Percentiles rank a stretch among this genome's conserved stretches.
Conservation (phyloP, 2,113 vertebrate genomes). For the Upupa epops region DNA sequence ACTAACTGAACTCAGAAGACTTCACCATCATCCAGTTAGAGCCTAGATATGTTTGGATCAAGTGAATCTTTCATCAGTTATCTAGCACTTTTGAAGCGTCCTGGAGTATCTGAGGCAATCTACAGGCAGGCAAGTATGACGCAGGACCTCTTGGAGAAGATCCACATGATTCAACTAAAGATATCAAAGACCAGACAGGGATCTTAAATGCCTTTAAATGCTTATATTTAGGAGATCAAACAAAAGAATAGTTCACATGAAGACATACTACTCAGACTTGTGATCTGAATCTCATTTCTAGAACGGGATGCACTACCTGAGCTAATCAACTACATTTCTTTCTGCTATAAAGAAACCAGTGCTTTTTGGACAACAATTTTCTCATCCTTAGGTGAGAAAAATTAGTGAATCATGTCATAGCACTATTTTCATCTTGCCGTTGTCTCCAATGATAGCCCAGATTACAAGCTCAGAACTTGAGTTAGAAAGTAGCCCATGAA, state of each 20-base stretch:
- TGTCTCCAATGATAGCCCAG: neutral
- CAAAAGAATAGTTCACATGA: neutral
- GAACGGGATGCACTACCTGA: neutral
- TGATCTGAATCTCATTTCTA: neutral
- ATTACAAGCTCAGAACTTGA: neutral
- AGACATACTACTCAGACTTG: neutral
- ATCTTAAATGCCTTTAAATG: neutral
- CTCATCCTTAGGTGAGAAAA: neutral
- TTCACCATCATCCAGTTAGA: neutral
- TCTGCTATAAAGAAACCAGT: neutral
- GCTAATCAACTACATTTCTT: neutral
- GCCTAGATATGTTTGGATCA: neutral
- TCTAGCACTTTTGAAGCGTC: neutral
- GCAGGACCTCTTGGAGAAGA: neutral
- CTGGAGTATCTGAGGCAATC: neutral
- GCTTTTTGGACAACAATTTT: neutral
- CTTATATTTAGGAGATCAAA: neutral
- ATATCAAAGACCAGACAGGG: neutral
- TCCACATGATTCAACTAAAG: neutral
- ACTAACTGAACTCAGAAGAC: neutral
- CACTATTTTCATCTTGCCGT: neutral
- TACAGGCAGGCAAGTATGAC: neutral
- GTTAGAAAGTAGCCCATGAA: neutral
- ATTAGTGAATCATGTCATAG: neutral
- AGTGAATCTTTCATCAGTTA: neutral